phyloP scores from a whole-genome alignment of 2,113 vertebrate species.

The Prietella phreatophila region DNA sequence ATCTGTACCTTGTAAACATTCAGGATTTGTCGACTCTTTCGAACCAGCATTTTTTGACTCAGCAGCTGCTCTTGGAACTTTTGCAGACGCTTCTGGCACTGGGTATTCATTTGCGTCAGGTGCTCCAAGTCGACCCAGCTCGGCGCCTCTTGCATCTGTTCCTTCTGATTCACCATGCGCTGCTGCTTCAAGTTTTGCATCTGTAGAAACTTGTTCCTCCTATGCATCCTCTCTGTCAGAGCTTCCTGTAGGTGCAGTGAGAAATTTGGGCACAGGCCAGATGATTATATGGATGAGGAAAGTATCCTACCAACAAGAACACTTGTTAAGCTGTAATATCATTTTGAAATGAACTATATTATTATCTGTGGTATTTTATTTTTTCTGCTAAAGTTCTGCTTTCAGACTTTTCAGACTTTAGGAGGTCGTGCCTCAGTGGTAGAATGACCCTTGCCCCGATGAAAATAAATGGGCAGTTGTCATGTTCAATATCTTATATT shows the following conservation, averaged over 20 bases:
- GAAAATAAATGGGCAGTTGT: neutral
- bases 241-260: constrained; percentile 62
- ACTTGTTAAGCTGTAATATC: neutral
- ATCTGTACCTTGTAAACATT: constrained; percentile 68
- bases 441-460: neutral
- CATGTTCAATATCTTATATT: neutral
- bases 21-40: constrained; percentile 65
- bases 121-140: constrained; percentile 70
- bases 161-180: constrained; percentile 69
- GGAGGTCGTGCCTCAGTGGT: neutral
- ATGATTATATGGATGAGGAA: neutral
- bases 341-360: neutral
- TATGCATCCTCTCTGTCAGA: constrained; percentile 71
- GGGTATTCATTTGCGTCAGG: constrained; percentile 73
- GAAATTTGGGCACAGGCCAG: neutral
- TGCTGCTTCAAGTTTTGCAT: constrained; percentile 72
- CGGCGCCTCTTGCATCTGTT: constrained; percentile 68
- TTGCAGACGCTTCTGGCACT: constrained; percentile 67
- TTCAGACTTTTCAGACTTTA: neutral
- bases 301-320: neutral
- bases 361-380: neutral
- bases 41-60: constrained; percentile 68
- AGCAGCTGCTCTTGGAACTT: constrained; percentile 69
- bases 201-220: constrained; percentile 72
- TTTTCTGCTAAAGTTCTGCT: neutral